Percentiles rank a stretch among this genome's conserved stretches.
Conservation (phyloP, 2,888 invertebrate genomes). For the Adelphocoris suturalis region DNA sequence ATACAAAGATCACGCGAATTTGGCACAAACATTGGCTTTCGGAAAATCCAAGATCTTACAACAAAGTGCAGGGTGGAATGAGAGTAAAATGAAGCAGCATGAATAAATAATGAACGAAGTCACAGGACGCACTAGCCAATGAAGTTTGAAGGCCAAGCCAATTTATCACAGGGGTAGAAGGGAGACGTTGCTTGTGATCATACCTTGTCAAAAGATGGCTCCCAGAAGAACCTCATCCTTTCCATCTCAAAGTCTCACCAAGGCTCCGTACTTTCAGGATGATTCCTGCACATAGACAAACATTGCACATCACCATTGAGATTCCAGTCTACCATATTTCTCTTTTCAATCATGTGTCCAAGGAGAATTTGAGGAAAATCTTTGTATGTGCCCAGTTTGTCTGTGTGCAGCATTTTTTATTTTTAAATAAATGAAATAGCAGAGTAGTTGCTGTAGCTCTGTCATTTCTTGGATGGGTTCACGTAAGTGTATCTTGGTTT, state of each 20-base stretch:
- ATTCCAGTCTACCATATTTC: constrained; percentile 67
- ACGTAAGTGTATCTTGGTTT: constrained; percentile 40
- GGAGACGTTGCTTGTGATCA: constrained; percentile 53
- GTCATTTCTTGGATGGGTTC: constrained; percentile 36
- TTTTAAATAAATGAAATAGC: constrained; percentile 37
- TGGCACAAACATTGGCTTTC: not conserved
- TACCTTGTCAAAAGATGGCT: constrained; percentile 62
- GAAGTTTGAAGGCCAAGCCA: constrained; percentile 43
- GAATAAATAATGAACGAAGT: not conserved
- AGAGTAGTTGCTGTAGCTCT: constrained; percentile 28
- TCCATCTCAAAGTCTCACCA: constrained; percentile 64
- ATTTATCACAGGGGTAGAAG: constrained; percentile 29
- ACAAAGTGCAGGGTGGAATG: not conserved
- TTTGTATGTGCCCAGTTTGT: constrained; percentile 75
- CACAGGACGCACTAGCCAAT: constrained; percentile 30
- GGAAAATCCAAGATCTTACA: not conserved
- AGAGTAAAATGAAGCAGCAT: not conserved
- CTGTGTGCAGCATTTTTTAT: constrained; percentile 74
- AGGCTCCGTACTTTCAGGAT: constrained; percentile 64
- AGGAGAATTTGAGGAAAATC: constrained; percentile 65
- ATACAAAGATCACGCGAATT: not conserved
- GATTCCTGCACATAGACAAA: constrained; percentile 80
- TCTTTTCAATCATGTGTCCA: constrained; percentile 71
- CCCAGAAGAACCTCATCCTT: constrained; percentile 64
- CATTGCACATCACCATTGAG: constrained; percentile 75